Conservation (phyloP, 2,113 vertebrate genomes). For the Rhabdornis inornatus region DNA sequence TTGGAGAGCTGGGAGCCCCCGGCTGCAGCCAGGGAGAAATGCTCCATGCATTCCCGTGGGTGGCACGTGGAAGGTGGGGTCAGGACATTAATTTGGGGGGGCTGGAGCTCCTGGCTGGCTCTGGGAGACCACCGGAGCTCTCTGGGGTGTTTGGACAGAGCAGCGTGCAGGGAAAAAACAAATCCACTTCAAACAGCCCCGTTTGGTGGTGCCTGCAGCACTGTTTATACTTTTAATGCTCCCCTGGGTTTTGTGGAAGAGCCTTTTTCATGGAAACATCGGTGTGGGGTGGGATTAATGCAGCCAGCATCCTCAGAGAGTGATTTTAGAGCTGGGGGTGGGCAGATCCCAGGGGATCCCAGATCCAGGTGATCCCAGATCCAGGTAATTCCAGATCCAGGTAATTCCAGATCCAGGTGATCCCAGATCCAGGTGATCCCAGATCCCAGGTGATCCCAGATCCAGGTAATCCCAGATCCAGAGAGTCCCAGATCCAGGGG, state of each 20-base stretch:
- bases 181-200: conserved; percentile 1
- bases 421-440: too few relatives aligned
- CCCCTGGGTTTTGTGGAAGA: neutral
- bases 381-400: too few relatives aligned
- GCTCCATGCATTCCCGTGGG: neutral
- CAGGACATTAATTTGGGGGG: neutral
- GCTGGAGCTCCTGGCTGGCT: neutral
- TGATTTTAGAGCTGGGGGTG: neutral
- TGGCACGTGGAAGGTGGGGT: neutral
- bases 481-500: too few relatives aligned
- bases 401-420: too few relatives aligned
- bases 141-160: neutral
- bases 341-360: neutral
- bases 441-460: too few relatives aligned
- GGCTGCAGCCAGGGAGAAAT: neutral
- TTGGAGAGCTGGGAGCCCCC: neutral
- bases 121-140: conserved; percentile 22
- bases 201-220: neutral
- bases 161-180: neutral
- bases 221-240: conserved; percentile 31
- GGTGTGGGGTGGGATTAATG: neutral
- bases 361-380: too few relatives aligned
- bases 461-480: too few relatives aligned
- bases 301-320: neutral
- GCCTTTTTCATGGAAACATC: neutral